Evolutionary conservation across 2,113 vertebrate genomes (phyloP).

Genomic region (Lepidothrix coronata): DNA sequence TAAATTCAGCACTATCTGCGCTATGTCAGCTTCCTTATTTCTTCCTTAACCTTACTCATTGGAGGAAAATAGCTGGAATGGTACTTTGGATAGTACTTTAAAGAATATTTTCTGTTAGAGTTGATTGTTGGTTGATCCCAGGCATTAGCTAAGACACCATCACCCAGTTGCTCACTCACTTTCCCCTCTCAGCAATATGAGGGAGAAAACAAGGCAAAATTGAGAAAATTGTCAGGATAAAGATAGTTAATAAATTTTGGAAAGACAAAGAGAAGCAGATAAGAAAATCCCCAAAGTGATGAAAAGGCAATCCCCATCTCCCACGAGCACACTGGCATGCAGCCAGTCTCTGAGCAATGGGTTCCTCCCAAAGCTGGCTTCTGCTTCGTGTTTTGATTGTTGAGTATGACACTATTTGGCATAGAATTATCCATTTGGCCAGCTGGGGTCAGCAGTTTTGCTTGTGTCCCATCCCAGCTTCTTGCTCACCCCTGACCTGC

Average conservation of each 20-base stretch:
- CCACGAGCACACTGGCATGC: background rate
- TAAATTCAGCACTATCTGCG: background rate
- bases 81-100: background rate
- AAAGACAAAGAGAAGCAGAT: background rate
- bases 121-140: background rate
- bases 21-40: background rate
- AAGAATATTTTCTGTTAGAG: background rate
- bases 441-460: background rate
- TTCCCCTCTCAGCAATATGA: background rate
- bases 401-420: background rate
- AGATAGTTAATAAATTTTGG: background rate
- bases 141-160: background rate
- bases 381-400: background rate
- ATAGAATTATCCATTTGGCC: background rate
- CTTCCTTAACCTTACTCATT: background rate
- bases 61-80: background rate
- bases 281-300: rapidly evolving
- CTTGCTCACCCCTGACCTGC: background rate
- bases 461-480: background rate
- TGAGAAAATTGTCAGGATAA: background rate
- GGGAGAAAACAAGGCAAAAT: background rate
- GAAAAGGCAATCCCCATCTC: background rate
- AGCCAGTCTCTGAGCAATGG: background rate
- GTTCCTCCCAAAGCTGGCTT: rapidly evolving
- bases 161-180: rapidly evolving